A percentile compares a stretch with the other conserved stretches of the same genome.
Evolutionary conservation across 2,113 vertebrate species (phyloP).

Genomic region (Bubalus kerabau): DNA sequence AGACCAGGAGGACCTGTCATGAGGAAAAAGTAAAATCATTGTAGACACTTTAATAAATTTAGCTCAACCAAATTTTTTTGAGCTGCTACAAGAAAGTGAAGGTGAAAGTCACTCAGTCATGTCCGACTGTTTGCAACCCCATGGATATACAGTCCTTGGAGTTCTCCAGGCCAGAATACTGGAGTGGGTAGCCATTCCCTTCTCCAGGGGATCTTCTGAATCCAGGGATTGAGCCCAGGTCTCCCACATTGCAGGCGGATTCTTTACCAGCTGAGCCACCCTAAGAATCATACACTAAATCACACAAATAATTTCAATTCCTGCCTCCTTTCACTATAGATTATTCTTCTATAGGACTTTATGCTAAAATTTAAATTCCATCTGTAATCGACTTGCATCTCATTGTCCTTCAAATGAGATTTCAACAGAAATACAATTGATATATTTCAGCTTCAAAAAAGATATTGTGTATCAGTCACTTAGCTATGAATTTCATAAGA

Average conservation of each 20-base stretch:
- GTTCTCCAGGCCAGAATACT: background rate
- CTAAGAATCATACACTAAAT: background rate
- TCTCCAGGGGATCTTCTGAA: background rate
- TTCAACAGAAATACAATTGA: background rate
- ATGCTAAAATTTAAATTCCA: background rate
- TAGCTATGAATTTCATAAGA: background rate
- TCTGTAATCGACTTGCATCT: background rate
- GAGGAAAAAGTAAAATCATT: background rate
- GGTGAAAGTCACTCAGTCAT: background rate
- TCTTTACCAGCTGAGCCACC: background rate
- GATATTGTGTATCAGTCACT: background rate
- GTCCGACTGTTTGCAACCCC: background rate
- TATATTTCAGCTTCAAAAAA: background rate
- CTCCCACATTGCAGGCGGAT: background rate
- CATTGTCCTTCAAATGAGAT: background rate
- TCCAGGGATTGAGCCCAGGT: background rate
- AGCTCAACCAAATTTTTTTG: background rate
- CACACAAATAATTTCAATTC: background rate
- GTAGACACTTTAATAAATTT: background rate
- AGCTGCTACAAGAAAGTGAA: background rate
- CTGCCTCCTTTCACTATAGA: background rate
- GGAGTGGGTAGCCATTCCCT: background rate
- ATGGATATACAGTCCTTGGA: background rate
- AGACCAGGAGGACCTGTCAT: background rate
- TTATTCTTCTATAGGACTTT: background rate